A percentile compares a stretch with the other conserved stretches of the same genome.
phyloP scores from a whole-genome alignment of 2,888 invertebrate species.

The Bellardia pandia region DNA sequence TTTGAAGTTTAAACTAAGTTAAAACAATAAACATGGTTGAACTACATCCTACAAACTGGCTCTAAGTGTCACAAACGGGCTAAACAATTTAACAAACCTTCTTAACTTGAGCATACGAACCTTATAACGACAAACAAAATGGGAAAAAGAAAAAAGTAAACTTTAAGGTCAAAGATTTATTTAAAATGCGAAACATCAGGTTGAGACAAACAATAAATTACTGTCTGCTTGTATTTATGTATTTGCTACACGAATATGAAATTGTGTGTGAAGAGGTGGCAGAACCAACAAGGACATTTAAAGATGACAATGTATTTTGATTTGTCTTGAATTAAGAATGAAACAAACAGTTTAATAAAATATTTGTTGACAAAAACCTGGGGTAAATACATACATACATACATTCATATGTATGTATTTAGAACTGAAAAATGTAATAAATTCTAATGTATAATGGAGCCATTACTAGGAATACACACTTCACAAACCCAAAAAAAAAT shows the following conservation, averaged over 20 bases:
- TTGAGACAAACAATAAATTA: slow-evolving; percentile 51
- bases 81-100: neutral
- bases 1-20: too few species aligned
- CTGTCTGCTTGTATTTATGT: slow-evolving; percentile 6
- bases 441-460: slow-evolving; percentile 57
- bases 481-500: slow-evolving; percentile 27
- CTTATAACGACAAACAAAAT: neutral
- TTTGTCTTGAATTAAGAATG: slow-evolving; percentile 46
- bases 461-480: slow-evolving; percentile 45
- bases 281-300: slow-evolving; percentile 16
- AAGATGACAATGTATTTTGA: slow-evolving; percentile 60
- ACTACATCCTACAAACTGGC: too few species aligned
- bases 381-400: neutral
- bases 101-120: neutral
- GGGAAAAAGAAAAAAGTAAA: neutral
- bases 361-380: slow-evolving; percentile 31
- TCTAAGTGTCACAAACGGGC: neutral
- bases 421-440: slow-evolving; percentile 37
- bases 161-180: slow-evolving; percentile 9
- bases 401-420: too few species aligned
- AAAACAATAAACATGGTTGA: too few species aligned
- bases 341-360: slow-evolving; percentile 44
- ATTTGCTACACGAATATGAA: neutral
- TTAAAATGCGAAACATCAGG: slow-evolving; percentile 35
- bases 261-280: neutral